Evolutionary conservation across 2,797 vertebrate genomes (phyloP).

Genomic region (Phataginus tetradactyla): DNA sequence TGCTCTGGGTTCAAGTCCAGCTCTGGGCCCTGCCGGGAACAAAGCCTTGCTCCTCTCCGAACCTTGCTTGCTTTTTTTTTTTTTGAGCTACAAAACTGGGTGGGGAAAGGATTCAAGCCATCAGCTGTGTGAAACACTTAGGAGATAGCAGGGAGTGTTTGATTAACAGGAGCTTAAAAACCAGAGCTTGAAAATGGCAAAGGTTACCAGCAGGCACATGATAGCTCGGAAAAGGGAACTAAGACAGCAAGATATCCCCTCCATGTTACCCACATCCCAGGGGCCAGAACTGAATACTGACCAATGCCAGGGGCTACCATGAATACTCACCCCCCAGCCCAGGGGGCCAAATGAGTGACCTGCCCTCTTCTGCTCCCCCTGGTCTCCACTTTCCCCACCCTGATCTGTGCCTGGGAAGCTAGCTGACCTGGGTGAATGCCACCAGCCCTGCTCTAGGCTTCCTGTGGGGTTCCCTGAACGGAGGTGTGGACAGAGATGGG

Average conservation of each 20-base stretch:
- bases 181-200: background rate
- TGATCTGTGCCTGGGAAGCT: background rate
- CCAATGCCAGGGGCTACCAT: background rate
- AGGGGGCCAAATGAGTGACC: rapidly evolving
- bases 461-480: background rate
- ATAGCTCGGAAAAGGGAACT: background rate
- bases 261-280: background rate
- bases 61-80: background rate
- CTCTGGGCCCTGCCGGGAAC: background rate
- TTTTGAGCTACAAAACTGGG: background rate
- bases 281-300: background rate
- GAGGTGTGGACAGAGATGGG: background rate
- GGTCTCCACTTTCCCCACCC: background rate
- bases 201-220: background rate
- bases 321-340: background rate
- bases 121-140: rapidly evolving
- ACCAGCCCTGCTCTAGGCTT: background rate
- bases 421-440: background rate
- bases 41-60: background rate
- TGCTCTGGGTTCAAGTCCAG: background rate
- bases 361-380: background rate
- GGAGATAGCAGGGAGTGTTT: background rate
- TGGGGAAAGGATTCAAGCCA: background rate
- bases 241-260: background rate
- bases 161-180: rapidly evolving